Base-by-base conservation (phyloP, 2,113 vertebrate genomes). In the Pavo muticus region DNA sequence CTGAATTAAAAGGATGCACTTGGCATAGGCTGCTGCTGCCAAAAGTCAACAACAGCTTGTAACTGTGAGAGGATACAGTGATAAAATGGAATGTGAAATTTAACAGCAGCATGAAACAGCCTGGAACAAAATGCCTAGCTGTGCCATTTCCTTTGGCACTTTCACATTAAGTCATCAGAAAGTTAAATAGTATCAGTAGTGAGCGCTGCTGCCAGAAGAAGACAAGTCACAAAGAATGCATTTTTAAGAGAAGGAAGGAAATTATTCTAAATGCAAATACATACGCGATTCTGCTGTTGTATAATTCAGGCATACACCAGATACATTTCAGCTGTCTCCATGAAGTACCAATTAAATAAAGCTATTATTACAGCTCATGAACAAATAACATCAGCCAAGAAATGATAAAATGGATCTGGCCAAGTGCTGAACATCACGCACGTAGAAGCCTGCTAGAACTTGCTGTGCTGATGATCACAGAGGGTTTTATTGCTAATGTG, bases 391-490 rank as follows among this genome's bases (percentile, higher is more conserved):
- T 60, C 90, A 94, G 84, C 80, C 86, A 92, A 95, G 81, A 92
- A 76, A 79, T 19, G 45, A 76, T 65, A 82, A 86, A 87, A 76
- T 57, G 44, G 76, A 30, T 42, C 74, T 92, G 74, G 91, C 78
- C 65, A 75, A 89, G 45, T 0, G 11, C 73, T n/a, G 1, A 91
- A 93, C 59, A 52, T 70, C 77, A 76, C 0, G 0, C 65, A 82
- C 42, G 71, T 39, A 76, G 79, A 44, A 96, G 88, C 78, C 65
- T 94, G 91, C 90, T 81, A 78, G 92, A 96, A 94, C 63, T 84
- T 14, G 87, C 68, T 60, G 70, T 75, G 65, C 73, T 42, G 42
- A 50, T 84, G 79, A 94, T 80, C 84, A 87, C 44, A 86, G 68
- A 71, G 67, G 48, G n/a, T 54, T 73, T 90, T 71, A 73, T 40